Conservation (phyloP, 2,888 invertebrate genomes). For the Parthenolecanium corni region DNA sequence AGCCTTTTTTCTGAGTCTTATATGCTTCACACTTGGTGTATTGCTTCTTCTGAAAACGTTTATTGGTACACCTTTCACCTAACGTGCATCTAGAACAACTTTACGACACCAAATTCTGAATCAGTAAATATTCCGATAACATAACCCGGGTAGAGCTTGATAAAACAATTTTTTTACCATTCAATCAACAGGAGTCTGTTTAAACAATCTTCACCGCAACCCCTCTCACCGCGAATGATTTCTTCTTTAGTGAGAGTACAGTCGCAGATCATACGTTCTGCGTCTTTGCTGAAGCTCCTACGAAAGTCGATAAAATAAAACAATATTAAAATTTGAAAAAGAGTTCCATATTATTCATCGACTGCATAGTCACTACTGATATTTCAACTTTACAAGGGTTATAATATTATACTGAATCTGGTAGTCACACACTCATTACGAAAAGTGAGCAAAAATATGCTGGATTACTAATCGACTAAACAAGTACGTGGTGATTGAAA, state of each 20-base stretch:
- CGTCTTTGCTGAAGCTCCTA: slow-evolving; percentile 21
- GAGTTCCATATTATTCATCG: neutral
- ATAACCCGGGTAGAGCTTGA: neutral
- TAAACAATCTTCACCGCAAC: slow-evolving; percentile 91
- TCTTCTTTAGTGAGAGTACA: slow-evolving; percentile 87
- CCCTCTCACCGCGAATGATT: slow-evolving; percentile 64
- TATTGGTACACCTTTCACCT: slow-evolving; percentile 83
- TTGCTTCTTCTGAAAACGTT: slow-evolving; percentile 77
- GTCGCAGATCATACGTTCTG: slow-evolving; percentile 54
- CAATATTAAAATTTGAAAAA: neutral
- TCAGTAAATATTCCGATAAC: neutral
- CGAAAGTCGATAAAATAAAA: neutral
- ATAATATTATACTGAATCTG: no score
- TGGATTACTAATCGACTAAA: no score
- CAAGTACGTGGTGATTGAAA: no score
- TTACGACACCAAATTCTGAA: slow-evolving; percentile 32
- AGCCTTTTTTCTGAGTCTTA: slow-evolving; percentile 87
- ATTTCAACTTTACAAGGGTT: neutral
- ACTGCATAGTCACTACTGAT: neutral
- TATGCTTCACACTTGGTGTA: slow-evolving; percentile 79
- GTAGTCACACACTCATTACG: no score
- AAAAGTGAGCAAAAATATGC: neutral
- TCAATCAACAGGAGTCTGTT: slow-evolving; percentile 97
- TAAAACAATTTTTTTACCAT: slow-evolving; percentile 52
- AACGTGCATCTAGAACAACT: slow-evolving; percentile 85